A percentile compares a stretch with the other conserved stretches of the same genome.
Conservation (phyloP, 1,140 invertebrate species). For the Zaprionus ghesquierei region DNA sequence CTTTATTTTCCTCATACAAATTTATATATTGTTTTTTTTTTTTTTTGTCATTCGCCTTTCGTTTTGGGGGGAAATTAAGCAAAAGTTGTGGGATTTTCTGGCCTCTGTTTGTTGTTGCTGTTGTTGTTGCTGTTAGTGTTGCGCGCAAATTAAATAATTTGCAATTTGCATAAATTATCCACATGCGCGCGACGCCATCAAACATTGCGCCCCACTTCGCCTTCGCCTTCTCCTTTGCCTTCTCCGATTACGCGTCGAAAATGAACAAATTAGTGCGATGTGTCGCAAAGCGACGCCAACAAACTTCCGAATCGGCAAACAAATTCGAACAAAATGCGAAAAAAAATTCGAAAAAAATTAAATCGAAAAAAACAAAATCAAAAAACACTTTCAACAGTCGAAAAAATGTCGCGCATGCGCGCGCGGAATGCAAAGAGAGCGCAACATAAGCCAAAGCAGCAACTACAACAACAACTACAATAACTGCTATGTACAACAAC, state of each 20-base stretch:
- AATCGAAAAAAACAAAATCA: conserved; percentile 37
- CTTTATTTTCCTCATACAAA: neutral
- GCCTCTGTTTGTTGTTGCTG: conserved; percentile 7
- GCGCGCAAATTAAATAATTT: conserved; percentile 63
- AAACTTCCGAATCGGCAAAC: conserved; percentile 66
- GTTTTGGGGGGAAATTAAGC: conserved; percentile 31
- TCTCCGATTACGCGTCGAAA: conserved; percentile 68
- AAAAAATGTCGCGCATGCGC: conserved; percentile 66
- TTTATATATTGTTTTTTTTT: conserved; percentile 1
- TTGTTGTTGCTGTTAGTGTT: neutral
- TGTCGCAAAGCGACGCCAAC: conserved; percentile 67
- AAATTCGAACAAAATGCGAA: conserved; percentile 49
- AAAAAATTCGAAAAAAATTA: neutral
- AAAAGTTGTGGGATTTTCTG: conserved; percentile 16
- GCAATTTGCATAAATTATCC: conserved; percentile 65
- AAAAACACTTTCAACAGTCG: conserved; percentile 34
- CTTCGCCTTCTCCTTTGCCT: no score
- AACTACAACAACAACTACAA: neutral
- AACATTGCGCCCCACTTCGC: conserved; percentile 70
- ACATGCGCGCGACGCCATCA: conserved; percentile 38
- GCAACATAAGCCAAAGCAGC: conserved; percentile 9
- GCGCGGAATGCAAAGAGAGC: conserved; percentile 53
- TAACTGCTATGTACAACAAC: neutral
- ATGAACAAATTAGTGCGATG: conserved; percentile 79
- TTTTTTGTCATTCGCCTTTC: conserved; percentile 36